phyloP scores from a whole-genome alignment of 2,797 vertebrate genomes.

The Melopsittacus undulatus region DNA sequence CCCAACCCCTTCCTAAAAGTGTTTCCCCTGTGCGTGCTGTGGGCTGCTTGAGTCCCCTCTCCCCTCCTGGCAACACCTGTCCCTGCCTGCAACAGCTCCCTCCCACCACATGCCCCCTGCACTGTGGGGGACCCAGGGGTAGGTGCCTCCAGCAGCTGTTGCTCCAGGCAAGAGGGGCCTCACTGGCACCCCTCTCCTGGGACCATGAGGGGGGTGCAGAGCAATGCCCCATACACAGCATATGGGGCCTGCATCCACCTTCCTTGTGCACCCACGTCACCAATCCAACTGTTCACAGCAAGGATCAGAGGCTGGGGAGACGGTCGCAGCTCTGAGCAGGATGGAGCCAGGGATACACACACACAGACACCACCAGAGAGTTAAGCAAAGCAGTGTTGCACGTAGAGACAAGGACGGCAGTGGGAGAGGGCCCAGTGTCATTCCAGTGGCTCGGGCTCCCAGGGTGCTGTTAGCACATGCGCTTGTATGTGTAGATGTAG shows the following conservation, averaged over 20 bases:
- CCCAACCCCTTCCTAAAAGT: neutral
- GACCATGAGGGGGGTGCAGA: fast-evolving
- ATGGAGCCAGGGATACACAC: neutral
- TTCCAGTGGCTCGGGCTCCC: neutral
- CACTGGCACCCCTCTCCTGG: fast-evolving
- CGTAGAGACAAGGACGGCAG: neutral
- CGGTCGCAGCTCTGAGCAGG: neutral
- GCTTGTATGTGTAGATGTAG: constrained; percentile 99
- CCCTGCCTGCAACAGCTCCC: neutral
- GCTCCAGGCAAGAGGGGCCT: neutral
- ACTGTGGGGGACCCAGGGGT: neutral
- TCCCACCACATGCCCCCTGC: too few relatives aligned
- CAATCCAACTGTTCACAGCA: neutral
- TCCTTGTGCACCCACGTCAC: neutral
- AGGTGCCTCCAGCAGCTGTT: neutral
- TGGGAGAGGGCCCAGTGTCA: neutral
- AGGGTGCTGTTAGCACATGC: constrained; percentile 88
- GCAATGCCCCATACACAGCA: fast-evolving
- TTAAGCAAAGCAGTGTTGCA: constrained; percentile 49
- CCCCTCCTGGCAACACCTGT: neutral
- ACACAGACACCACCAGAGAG: neutral
- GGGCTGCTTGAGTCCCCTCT: neutral
- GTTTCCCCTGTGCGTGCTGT: neutral
- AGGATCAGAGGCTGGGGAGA: neutral
- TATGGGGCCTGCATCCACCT: neutral